Conservation (phyloP, 2,113 vertebrate species). For the Tychaedon coryphoeus region DNA sequence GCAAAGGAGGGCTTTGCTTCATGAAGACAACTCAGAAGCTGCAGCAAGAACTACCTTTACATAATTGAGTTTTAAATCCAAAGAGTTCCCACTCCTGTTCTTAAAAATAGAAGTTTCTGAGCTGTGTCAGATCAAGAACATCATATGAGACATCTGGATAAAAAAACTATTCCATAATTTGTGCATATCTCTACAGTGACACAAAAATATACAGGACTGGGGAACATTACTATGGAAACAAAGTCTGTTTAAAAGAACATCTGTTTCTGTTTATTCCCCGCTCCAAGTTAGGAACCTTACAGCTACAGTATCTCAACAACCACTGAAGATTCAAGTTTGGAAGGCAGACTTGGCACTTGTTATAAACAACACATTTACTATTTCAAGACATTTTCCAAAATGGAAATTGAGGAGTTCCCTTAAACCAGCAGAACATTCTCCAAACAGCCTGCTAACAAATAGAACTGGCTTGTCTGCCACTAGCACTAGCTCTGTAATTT, state of each 20-base stretch:
- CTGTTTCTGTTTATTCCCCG: slow-evolving; percentile 27
- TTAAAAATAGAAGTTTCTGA: not conserved
- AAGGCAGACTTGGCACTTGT: not conserved
- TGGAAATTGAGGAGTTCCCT: not conserved
- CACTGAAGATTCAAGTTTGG: not conserved
- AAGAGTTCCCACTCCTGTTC: not conserved
- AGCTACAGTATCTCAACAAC: not conserved
- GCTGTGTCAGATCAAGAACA: not conserved
- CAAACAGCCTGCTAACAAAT: not conserved
- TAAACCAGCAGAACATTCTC: not conserved
- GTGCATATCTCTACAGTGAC: not conserved
- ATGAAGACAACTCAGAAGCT: not conserved
- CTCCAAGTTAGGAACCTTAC: not conserved
- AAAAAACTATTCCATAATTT: not conserved
- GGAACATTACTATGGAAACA: slow-evolving; percentile 46
- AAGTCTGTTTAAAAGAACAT: slow-evolving; percentile 8
- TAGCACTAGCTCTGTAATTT: not conserved
- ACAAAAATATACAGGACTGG: not conserved
- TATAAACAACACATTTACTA: not conserved
- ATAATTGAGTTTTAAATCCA: not conserved
- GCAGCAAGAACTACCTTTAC: not conserved
- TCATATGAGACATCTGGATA: slow-evolving; percentile 1
- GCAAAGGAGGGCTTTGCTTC: not conserved
- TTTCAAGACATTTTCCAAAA: not conserved
- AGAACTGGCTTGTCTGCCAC: not conserved